These are phyloP conservation scores for Drosophila parvula DNA, from an alignment of 1,140 invertebrate genomes.

Conservation along the genomic window DNA sequence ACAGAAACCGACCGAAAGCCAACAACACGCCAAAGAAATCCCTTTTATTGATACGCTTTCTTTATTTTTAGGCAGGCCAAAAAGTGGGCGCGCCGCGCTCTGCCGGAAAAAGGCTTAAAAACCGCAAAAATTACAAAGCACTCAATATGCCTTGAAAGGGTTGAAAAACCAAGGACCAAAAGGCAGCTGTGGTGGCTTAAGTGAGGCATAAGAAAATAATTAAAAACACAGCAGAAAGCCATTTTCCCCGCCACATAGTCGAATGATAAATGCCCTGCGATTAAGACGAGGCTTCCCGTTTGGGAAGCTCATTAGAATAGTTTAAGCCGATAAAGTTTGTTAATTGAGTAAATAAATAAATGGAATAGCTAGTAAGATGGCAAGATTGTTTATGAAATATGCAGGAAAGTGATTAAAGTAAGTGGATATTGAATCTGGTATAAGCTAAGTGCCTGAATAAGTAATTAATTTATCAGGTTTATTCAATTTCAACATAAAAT, in stretches of 20 bases:
- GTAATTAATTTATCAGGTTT: background rate
- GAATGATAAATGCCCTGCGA: slow-evolving; percentile 51
- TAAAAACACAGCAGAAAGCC: slow-evolving; percentile 65
- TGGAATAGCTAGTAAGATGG: background rate
- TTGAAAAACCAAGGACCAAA: background rate
- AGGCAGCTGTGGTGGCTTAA: slow-evolving; percentile 52
- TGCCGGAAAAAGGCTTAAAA: slow-evolving; percentile 66
- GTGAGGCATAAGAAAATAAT: slow-evolving; percentile 75
- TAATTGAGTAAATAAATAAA: background rate
- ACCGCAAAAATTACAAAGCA: slow-evolving; percentile 78
- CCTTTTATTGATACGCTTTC: slow-evolving; percentile 72
- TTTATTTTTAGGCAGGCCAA: slow-evolving; percentile 35
- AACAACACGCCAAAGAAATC: slow-evolving; percentile 47
- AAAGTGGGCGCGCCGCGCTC: background rate
- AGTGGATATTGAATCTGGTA: background rate
- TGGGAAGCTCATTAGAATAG: background rate
- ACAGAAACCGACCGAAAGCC: slow-evolving; percentile 12
- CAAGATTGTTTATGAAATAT: background rate
- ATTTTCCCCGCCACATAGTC: slow-evolving; percentile 18
- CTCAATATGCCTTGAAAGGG: slow-evolving; percentile 42
- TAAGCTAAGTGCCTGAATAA: background rate
- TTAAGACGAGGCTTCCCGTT: slow-evolving; percentile 1
- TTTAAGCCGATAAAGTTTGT: background rate
- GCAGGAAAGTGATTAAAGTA: background rate
- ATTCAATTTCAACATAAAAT: background rate